phyloP scores from a whole-genome alignment of 2,888 invertebrate genomes.

The Drosophila leonis region DNA sequence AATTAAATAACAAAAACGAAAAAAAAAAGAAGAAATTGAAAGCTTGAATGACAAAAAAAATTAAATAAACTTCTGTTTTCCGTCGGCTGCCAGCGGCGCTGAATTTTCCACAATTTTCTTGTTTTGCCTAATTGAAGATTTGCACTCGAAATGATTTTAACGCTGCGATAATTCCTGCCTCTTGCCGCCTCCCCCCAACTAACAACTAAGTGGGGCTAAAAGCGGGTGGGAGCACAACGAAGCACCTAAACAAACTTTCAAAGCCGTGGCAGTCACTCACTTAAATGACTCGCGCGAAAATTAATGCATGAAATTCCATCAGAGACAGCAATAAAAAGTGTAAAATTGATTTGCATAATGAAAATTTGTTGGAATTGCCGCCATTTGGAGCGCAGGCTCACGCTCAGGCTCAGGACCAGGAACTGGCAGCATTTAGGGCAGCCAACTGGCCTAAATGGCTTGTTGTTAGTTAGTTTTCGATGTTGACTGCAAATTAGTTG shows the following conservation, averaged over 20 bases:
- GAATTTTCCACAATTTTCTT: constrained; percentile 45
- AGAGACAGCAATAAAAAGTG: constrained; percentile 65
- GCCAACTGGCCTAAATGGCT: constrained; percentile 47
- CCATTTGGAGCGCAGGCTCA: constrained; percentile 12
- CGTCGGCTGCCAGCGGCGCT: constrained; percentile 31
- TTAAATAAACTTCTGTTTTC: constrained; percentile 28
- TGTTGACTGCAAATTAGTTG: constrained; percentile 64
- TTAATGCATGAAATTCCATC: constrained; percentile 60
- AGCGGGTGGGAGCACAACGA: neutral
- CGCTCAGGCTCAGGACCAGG: neutral
- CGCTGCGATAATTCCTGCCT: constrained; percentile 40
- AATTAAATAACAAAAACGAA: constrained; percentile 19
- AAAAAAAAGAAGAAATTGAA: constrained; percentile 26
- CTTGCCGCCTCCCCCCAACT: constrained; percentile 1
- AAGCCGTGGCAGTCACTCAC: constrained; percentile 38
- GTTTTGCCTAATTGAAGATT: constrained; percentile 73
- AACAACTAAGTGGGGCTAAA: constrained; percentile 20
- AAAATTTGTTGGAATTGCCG: constrained; percentile 70
- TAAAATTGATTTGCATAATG: constrained; percentile 80
- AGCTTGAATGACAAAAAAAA: constrained; percentile 12
- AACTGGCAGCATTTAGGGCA: constrained; percentile 5
- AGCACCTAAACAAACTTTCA: constrained; percentile 57
- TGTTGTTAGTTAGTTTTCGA: constrained; percentile 66
- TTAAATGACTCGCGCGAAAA: constrained; percentile 53
- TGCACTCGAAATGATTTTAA: constrained; percentile 75